Percentiles rank a stretch among this genome's conserved stretches.
Conservation (phyloP, 2,113 vertebrate genomes). For the Struthio camelus region DNA sequence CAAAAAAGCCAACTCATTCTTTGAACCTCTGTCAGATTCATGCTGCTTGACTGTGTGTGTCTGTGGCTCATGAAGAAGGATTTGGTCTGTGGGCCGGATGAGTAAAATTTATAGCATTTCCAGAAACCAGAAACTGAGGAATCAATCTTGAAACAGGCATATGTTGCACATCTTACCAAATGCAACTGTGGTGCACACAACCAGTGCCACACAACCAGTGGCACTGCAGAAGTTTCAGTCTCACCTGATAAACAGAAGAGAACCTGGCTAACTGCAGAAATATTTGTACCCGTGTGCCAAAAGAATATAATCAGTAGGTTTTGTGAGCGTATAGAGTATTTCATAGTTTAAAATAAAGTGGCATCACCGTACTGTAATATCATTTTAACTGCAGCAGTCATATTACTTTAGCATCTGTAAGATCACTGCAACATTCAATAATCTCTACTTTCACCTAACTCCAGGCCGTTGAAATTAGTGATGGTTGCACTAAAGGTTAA, state of each 20-base stretch:
- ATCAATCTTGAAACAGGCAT: slow-evolving; percentile 19
- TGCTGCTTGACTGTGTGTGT: neutral
- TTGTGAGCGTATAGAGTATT: neutral
- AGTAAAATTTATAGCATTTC: slow-evolving; percentile 46
- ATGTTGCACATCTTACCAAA: neutral
- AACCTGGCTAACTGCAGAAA: neutral
- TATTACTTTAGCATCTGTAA: neutral
- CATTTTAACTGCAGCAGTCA: neutral
- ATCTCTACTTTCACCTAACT: neutral
- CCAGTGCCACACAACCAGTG: neutral
- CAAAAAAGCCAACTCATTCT: slow-evolving; percentile 33
- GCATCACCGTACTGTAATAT: neutral
- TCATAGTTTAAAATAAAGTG: neutral
- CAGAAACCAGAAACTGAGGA: neutral
- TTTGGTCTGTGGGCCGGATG: slow-evolving; percentile 5
- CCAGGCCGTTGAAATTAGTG: neutral
- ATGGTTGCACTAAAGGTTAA: neutral
- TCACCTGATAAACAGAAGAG: neutral
- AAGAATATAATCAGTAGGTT: neutral
- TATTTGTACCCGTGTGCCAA: neutral
- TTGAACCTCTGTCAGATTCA: slow-evolving; percentile 26
- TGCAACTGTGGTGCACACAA: neutral
- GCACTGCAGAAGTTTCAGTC: neutral
- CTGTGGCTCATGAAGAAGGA: neutral
- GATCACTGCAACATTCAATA: neutral